Conservation (phyloP, 1,140 invertebrate species). For the Euwallacea fornicatus region DNA sequence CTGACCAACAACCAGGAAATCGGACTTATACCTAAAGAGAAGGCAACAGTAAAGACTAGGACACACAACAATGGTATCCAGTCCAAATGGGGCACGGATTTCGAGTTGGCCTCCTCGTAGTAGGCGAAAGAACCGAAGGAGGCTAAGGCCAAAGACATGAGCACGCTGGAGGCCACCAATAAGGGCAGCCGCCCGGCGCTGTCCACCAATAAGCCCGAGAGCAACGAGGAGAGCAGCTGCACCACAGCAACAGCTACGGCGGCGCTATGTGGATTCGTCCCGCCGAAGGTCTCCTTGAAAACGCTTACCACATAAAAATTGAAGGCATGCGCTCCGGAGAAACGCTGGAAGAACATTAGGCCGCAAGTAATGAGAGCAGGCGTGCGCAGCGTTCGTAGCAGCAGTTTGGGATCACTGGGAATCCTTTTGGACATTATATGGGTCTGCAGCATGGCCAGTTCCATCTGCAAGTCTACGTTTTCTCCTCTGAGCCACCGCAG, state of each 20-base stretch:
- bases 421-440: slow-evolving; percentile 62
- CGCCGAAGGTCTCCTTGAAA: slow-evolving; percentile 75
- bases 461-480: slow-evolving; percentile 70
- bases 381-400: slow-evolving; percentile 50
- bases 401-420: slow-evolving; percentile 40
- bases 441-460: slow-evolving; percentile 67
- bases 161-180: slow-evolving; percentile 75
- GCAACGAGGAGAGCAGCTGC: slow-evolving; percentile 73
- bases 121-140: slow-evolving; percentile 81
- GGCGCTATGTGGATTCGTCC: slow-evolving; percentile 78
- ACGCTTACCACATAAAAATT: slow-evolving; percentile 81
- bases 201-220: slow-evolving; percentile 79
- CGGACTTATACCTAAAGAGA: slow-evolving; percentile 85
- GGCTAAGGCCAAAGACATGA: slow-evolving; percentile 79
- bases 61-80: slow-evolving; percentile 84
- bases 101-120: slow-evolving; percentile 62
- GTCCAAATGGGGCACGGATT: slow-evolving; percentile 58
- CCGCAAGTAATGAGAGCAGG: slow-evolving; percentile 80
- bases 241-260: slow-evolving; percentile 78
- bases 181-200: slow-evolving; percentile 75
- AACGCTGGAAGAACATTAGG: slow-evolving; percentile 82
- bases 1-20: slow-evolving; percentile 86
- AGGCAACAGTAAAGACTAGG: slow-evolving; percentile 78
- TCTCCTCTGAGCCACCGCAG: slow-evolving; percentile 75
- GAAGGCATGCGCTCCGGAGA: slow-evolving; percentile 80